Conservation (phyloP, 1,140 invertebrate species). For the Drosophila takahashii region DNA sequence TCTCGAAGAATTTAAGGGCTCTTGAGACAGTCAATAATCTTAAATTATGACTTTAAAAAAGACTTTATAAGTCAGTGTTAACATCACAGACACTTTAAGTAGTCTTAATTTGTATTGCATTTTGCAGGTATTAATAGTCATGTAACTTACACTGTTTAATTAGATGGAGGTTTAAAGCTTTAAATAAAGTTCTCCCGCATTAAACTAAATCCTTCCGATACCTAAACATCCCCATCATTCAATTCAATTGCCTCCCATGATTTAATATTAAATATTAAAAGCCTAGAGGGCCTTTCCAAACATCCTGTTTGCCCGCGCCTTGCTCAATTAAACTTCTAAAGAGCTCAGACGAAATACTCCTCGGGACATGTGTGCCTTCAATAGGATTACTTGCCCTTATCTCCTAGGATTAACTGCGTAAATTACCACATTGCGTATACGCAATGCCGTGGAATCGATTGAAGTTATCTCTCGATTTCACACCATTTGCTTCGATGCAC, state of each 20-base stretch:
- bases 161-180: too few species aligned
- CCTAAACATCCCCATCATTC: neutral
- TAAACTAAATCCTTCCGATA: neutral
- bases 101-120: too few species aligned
- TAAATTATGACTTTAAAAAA: neutral
- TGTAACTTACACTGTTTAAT: neutral
- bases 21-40: neutral
- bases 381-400: slow-evolving; percentile 17
- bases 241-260: neutral
- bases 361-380: neutral
- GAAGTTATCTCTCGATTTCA: slow-evolving; percentile 4
- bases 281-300: neutral
- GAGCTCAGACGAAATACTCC: neutral
- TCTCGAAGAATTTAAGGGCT: neutral
- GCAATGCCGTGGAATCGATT: slow-evolving; percentile 31
- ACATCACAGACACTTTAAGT: too few species aligned
- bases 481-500: slow-evolving; percentile 35
- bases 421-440: slow-evolving; percentile 65
- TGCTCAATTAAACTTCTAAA: slow-evolving; percentile 19
- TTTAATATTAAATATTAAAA: neutral
- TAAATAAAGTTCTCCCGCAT: too few species aligned
- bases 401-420: slow-evolving; percentile 21
- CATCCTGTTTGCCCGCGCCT: neutral
- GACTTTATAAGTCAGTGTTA: neutral
- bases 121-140: neutral